A percentile compares a stretch with the other conserved stretches of the same genome.
These are phyloP conservation scores for Sebastes trivittatus DNA, from an alignment of 2,797 vertebrate species.

Conservation along the genomic window DNA sequence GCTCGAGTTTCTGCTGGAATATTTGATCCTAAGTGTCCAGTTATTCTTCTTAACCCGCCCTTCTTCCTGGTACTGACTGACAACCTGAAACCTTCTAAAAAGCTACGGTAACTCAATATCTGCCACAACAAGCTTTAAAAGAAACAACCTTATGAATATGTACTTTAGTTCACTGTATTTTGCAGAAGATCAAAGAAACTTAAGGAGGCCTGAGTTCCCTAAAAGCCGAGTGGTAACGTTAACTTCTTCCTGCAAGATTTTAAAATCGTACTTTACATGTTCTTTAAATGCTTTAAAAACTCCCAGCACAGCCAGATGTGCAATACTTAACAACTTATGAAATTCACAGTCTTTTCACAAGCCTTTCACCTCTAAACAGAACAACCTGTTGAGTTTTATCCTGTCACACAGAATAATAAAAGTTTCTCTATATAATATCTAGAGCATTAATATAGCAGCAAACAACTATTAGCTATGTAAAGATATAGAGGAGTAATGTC, in stretches of 20 bases:
- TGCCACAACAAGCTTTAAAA: not conserved
- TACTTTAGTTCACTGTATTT: not conserved
- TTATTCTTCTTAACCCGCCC: not conserved
- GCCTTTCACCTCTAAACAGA: not conserved
- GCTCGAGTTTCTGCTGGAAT: not conserved
- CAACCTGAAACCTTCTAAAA: not conserved
- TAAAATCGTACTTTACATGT: not conserved
- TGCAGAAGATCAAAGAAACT: not conserved
- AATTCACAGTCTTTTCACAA: not conserved
- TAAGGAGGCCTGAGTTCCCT: not conserved
- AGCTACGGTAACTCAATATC: not conserved
- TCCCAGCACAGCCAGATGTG: not conserved
- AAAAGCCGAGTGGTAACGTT: not conserved
- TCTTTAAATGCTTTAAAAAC: not conserved
- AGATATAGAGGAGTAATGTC: too few relatives aligned
- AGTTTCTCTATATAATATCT: too few relatives aligned
- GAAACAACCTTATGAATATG: not conserved
- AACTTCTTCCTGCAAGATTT: not conserved
- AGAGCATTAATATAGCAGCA: too few relatives aligned
- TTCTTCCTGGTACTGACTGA: not conserved
- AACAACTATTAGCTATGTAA: too few relatives aligned
- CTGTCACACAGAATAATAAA: not conserved
- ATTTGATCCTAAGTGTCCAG: not conserved
- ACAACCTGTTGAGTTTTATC: not conserved
- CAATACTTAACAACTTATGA: not conserved